Evolutionary conservation across 2,797 vertebrate genomes (phyloP).

Genomic region (Galagoides demidoff): DNA sequence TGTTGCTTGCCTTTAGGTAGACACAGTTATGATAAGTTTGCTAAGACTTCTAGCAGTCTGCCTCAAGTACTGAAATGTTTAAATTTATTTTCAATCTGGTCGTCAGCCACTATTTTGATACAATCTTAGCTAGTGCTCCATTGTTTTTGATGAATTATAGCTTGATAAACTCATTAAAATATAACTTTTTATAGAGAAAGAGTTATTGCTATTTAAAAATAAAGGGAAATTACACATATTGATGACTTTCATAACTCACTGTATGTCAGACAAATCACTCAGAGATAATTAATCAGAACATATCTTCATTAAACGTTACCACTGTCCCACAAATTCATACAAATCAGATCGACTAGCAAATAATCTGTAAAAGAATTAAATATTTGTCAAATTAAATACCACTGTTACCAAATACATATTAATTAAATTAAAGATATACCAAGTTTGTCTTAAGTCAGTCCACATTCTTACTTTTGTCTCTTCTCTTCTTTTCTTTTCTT

Average conservation of each 20-base stretch:
- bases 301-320: background rate
- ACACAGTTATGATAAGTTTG: conserved; percentile 40
- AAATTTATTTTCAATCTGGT: conserved; percentile 65
- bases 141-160: conserved; percentile 65
- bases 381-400: conserved; percentile 64
- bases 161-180: conserved; percentile 63
- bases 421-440: conserved; percentile 54
- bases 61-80: conserved; percentile 55
- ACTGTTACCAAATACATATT: conserved; percentile 42
- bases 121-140: background rate
- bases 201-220: conserved; percentile 68
- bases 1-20: conserved; percentile 74
- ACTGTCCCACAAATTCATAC: conserved; percentile 50
- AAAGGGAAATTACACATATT: conserved; percentile 36
- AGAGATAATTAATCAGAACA: conserved; percentile 60
- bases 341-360: conserved; percentile 40
- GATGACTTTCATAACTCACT: conserved; percentile 54
- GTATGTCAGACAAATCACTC: conserved; percentile 19
- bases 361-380: conserved; percentile 31
- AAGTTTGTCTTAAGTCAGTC: background rate
- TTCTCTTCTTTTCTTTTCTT: background rate
- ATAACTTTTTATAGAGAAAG: conserved; percentile 57
- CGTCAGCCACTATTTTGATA: conserved; percentile 55
- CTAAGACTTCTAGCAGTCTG: conserved; percentile 33
- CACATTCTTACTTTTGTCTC: conserved; percentile 11